These are phyloP conservation scores for Tigriopus japonicus DNA, from an alignment of 1,140 invertebrate genomes.

Conservation along the genomic window DNA sequence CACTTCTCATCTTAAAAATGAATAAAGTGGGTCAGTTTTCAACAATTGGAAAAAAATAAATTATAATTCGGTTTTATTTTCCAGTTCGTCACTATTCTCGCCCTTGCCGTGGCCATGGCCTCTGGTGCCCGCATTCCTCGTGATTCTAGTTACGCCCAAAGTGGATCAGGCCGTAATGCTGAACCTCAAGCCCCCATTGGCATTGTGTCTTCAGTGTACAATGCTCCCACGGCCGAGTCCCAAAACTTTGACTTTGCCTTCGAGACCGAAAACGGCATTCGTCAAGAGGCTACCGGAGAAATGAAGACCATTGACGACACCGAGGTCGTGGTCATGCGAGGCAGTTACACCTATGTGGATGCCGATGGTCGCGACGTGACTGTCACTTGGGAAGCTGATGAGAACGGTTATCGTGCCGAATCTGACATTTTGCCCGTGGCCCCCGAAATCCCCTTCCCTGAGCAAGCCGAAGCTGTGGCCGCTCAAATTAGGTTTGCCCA, in stretches of 20 bases:
- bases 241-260: constrained; percentile 7
- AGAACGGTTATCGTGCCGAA: constrained; percentile 37
- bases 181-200: neutral
- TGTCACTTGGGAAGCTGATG: constrained; percentile 40
- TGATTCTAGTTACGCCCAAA: too few relatives aligned
- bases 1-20: too few relatives aligned
- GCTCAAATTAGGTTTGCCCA: neutral
- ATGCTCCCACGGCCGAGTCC: neutral
- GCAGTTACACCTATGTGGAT: constrained; percentile 5
- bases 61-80: too few relatives aligned
- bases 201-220: neutral
- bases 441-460: neutral
- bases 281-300: constrained; percentile 1
- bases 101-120: too few relatives aligned
- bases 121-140: too few relatives aligned
- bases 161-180: too few relatives aligned
- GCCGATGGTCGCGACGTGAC: constrained; percentile 29
- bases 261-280: constrained; percentile 10
- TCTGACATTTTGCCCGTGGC: constrained; percentile 25
- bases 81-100: too few relatives aligned
- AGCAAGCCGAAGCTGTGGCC: neutral
- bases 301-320: constrained; percentile 8
- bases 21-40: too few relatives aligned
- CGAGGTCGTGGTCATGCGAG: constrained; percentile 9
- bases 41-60: too few relatives aligned